Evolutionary conservation across 2,888 invertebrate genomes (phyloP).

Genomic region (Aporophyla nigra): DNA sequence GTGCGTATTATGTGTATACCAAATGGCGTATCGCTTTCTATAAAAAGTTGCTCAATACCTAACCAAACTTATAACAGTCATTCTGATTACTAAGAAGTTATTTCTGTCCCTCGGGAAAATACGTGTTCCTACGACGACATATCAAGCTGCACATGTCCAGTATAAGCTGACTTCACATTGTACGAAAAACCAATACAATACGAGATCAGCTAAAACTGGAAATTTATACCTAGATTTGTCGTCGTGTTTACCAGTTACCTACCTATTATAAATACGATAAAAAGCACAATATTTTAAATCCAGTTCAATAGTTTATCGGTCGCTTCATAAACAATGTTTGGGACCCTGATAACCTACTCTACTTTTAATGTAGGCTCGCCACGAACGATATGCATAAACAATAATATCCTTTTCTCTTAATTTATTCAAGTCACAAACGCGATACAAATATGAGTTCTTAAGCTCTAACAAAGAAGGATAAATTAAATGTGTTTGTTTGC

Average conservation of each 20-base stretch:
- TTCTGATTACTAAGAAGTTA: not conserved
- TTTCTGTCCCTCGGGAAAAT: not conserved
- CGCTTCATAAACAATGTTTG: slow-evolving; percentile 22
- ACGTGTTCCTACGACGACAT: not conserved
- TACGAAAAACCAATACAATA: too few species aligned
- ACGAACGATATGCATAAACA: slow-evolving; percentile 24
- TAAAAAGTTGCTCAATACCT: not conserved
- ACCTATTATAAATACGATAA: slow-evolving; percentile 3
- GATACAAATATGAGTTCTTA: not conserved
- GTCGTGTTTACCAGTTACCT: too few species aligned
- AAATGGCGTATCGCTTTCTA: not conserved
- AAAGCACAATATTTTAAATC: slow-evolving; percentile 36
- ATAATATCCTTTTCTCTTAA: slow-evolving; percentile 23
- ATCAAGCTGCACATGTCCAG: too few species aligned
- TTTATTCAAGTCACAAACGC: slow-evolving; percentile 40
- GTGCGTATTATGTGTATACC: too few species aligned
- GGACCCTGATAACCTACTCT: slow-evolving; percentile 44
- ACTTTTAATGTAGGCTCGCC: slow-evolving; percentile 7
- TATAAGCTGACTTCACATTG: too few species aligned
- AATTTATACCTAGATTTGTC: too few species aligned
- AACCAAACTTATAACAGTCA: not conserved
- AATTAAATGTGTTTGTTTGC: slow-evolving; percentile 6
- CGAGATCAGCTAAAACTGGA: too few species aligned
- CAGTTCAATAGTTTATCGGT: slow-evolving; percentile 54
- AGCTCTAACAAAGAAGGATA: slow-evolving; percentile 17